Evolutionary conservation across 2,888 invertebrate species (phyloP), one percentile per base, ranked within the genome.

Genomic region (Amphiduros pacificus): DNA sequence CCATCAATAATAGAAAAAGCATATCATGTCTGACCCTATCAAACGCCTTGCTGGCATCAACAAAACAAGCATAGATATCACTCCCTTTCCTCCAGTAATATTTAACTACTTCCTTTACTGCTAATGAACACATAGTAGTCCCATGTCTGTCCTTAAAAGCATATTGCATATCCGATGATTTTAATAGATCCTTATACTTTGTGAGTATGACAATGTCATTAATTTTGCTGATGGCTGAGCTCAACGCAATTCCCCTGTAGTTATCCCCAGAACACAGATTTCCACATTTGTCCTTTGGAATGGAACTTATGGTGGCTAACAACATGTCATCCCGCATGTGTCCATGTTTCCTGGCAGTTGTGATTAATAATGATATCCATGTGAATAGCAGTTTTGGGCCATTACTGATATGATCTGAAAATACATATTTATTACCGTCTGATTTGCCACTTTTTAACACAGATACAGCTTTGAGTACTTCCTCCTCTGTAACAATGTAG

Each of bases 41-140:
- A 54, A 54, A 54, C 17, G 54, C 54, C 22, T 54, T 54, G 22
- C 54, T 54, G 31, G 31, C 54, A n/a, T 54, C 54, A 6, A 54
- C 22, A 14, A 54, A 14, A 27, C 54, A 14, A 4, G n/a, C 31
- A n/a, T 29, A 54, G 20, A 54, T 32, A 22, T 27, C 17, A n/a
- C 54, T 54, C 4, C 31, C 31, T n/a, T 54, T 54, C 20, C 32
- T 27, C 22, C 31, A 29, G 22, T 54, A 17, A 20, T 29, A 22
- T 3, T 26, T 14, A 17, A 29, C 31, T 17, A 31, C 20, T n/a
- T 54, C 31, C 31, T 54, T 54, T 29, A 31, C 5, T n/a, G 31
- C 22, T 11, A 29, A 29, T 4, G 31, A 29, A n/a, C 54, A 29
- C 32, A 29, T 27, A 31, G 27, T 11, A 2, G 54, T 54, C 31